Conservation (phyloP, 2,888 invertebrate genomes). For the Lymantria dispar region DNA sequence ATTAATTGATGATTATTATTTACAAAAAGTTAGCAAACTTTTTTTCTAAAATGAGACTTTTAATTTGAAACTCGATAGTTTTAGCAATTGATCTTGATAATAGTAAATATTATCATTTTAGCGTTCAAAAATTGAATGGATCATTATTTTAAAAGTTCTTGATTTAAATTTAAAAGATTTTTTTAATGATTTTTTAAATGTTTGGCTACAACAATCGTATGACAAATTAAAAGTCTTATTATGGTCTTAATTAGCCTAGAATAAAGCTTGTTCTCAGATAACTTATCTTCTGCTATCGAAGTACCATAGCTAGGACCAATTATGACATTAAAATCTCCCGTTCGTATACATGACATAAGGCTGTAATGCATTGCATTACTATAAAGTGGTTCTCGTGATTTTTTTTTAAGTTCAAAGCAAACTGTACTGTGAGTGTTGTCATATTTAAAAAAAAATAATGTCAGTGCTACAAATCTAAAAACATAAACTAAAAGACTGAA, state of each 20-base stretch:
- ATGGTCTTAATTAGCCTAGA: constrained; percentile 61
- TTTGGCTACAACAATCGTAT: constrained; percentile 23
- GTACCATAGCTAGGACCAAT: constrained; percentile 65
- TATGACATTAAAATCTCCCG: constrained; percentile 63
- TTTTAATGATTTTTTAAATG: not conserved
- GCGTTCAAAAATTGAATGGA: not conserved
- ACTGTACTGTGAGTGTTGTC: constrained; percentile 36
- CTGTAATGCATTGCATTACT: constrained; percentile 79
- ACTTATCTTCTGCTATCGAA: constrained; percentile 55
- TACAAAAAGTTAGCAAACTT: constrained; percentile 74
- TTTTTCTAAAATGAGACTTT: constrained; percentile 45
- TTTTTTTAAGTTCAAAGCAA: constrained; percentile 27
- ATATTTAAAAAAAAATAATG: not conserved
- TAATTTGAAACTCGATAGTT: constrained; percentile 47
- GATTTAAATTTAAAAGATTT: not conserved
- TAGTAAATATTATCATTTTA: constrained; percentile 2
- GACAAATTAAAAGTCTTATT: constrained; percentile 46
- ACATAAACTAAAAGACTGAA: no score
- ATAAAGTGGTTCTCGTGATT: constrained; percentile 52
- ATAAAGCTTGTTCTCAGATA: constrained; percentile 76
- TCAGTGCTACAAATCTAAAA: no score
- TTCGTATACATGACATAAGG: constrained; percentile 89
- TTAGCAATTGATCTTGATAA: constrained; percentile 11
- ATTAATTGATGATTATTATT: constrained; percentile 58
- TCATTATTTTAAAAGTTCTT: not conserved